Evolutionary conservation across 2,797 vertebrate species (phyloP).

Genomic region (Smutsia temminckii): DNA sequence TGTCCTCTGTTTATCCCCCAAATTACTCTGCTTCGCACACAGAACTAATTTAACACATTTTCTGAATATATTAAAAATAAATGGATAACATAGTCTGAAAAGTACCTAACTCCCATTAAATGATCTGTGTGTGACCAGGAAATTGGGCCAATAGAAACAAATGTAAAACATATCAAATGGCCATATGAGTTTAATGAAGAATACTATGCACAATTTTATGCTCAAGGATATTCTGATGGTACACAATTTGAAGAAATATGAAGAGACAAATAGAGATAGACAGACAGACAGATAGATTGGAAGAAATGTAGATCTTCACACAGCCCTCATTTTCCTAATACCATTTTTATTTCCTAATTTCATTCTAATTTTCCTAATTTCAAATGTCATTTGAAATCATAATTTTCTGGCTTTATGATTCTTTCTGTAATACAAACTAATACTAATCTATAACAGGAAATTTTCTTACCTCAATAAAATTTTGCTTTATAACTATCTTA

Average conservation of each 20-base stretch:
- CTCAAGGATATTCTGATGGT: background rate
- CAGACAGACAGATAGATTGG: background rate
- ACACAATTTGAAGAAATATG: background rate
- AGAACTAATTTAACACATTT: background rate
- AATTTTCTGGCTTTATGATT: background rate
- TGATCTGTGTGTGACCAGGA: background rate
- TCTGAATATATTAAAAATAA: background rate
- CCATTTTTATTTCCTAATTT: background rate
- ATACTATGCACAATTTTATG: background rate
- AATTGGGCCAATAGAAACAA: background rate
- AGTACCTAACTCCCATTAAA: background rate
- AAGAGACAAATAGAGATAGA: background rate
- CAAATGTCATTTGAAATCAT: background rate
- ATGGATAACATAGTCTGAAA: background rate
- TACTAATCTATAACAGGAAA: background rate
- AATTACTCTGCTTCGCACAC: background rate
- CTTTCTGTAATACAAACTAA: background rate
- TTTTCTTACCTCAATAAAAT: background rate
- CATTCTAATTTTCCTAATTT: conserved; percentile 1
- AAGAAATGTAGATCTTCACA: background rate
- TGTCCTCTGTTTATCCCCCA: background rate
- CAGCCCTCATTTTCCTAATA: background rate
- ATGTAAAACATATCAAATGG: background rate
- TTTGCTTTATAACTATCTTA: background rate
- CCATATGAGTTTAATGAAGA: background rate